Conservation (phyloP, 2,888 invertebrate genomes). For the Agonopterix alstromeriana region DNA sequence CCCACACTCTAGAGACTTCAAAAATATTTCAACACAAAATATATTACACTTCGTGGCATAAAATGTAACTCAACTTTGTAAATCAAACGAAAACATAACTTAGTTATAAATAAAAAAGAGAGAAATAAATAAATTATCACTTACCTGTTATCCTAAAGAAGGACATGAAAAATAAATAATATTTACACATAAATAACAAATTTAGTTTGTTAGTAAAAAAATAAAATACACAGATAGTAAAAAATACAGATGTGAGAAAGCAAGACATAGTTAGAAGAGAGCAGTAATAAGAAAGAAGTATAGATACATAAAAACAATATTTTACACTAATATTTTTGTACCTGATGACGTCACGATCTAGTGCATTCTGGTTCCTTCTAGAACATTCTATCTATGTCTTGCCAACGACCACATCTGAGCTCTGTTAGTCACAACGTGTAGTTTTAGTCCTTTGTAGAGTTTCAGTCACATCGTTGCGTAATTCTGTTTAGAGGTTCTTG, state of each 20-base stretch:
- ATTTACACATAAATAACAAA: slow-evolving; percentile 6
- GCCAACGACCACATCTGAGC: slow-evolving; percentile 73
- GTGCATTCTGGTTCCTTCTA: slow-evolving; percentile 24
- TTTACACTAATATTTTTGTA: slow-evolving; percentile 22
- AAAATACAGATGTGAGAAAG: slow-evolving; percentile 56
- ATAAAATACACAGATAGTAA: slow-evolving; percentile 15
- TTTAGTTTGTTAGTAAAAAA: slow-evolving; percentile 31
- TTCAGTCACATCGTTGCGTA: slow-evolving; percentile 39
- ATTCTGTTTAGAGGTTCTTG: slow-evolving; percentile 10
- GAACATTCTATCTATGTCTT: slow-evolving; percentile 58
- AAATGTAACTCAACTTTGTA: no score
- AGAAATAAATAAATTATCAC: slow-evolving; percentile 14
- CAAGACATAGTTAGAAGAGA: slow-evolving; percentile 73
- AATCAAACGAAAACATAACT: no score
- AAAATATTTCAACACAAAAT: neutral
- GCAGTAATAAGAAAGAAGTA: slow-evolving; percentile 36
- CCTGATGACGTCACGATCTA: slow-evolving; percentile 41
- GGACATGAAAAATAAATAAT: slow-evolving; percentile 1
- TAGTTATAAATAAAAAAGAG: neutral
- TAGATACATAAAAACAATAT: slow-evolving; percentile 20
- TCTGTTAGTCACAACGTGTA: slow-evolving; percentile 48
- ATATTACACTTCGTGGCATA: no score
- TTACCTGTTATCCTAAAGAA: slow-evolving; percentile 19
- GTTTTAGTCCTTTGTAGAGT: slow-evolving; percentile 8
- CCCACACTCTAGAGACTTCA: no score